Evolutionary conservation across 23 tunicate species (phyloP), one percentile per base, ranked within the genome.

Genomic region (Styela plicata): DNA sequence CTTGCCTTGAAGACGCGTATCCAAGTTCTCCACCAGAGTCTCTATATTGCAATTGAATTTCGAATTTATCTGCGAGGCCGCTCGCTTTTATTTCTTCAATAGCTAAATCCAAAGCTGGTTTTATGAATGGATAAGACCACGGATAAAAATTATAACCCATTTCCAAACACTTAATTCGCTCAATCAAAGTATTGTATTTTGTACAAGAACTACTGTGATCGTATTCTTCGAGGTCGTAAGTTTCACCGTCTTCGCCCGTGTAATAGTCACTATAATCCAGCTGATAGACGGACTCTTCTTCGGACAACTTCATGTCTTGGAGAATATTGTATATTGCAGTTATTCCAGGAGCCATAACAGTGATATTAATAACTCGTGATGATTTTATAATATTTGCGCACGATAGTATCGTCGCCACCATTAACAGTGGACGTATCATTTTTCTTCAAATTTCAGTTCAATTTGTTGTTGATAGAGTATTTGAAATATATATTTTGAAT

Each of bases 91-190:
- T 91, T 34, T 67, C 71, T 52, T 91, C 75, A 69, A 78, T 28
- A 2, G 97, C 97, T 3, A 86, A 19, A 29, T 91, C 97, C 69
- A 91, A 71, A n/a, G 97, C 90, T 22, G 87, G 87, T 36, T 91
- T 91, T 2, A 78, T 81, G 34, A 86, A 91, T 2, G 83, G 20
- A 52, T 91, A 86, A n/a, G 97, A 91, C 97, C 97, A 91, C 24
- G 97, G 87, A 37, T 86, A 86, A n/a, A 87, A 79, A 29, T 63
- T 52, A 64, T 86, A 86, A 20, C 28, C 84, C 36, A 34, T 29
- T 28, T 64, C 33, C 20, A 74, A 65, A 44, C 90, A 86, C 24
- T 74, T 65, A 24, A 86, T 25, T 34, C 69, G 65, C 27, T 76
- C 81, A 53, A 19, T 24, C 34, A 64, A 28, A n/a, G 34, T 37